phyloP scores from a whole-genome alignment of 2,888 invertebrate species.

The Allygus modestus region DNA sequence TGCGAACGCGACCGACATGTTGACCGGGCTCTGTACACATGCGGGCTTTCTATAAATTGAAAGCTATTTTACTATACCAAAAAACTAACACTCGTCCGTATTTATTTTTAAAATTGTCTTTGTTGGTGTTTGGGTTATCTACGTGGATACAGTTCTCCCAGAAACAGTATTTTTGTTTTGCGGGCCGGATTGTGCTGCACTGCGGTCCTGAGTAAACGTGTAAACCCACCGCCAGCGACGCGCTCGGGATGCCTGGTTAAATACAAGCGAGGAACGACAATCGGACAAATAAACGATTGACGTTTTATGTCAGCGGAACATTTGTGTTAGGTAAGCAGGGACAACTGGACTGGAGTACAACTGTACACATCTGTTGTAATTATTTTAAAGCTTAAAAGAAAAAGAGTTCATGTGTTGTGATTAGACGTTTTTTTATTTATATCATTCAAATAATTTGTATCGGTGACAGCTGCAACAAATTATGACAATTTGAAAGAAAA shows the following conservation, averaged over 20 bases:
- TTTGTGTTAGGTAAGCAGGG: background rate
- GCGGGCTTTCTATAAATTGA: constrained; percentile 48
- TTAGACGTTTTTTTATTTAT: too few relatives aligned
- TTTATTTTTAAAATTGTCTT: constrained; percentile 54
- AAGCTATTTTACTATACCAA: constrained; percentile 50
- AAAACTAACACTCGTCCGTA: constrained; percentile 53
- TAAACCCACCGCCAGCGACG: background rate
- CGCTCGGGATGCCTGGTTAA: constrained; percentile 24
- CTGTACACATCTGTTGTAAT: background rate
- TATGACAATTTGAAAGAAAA: too few relatives aligned
- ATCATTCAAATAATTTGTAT: too few relatives aligned
- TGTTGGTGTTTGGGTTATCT: constrained; percentile 50
- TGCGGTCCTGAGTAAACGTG: background rate
- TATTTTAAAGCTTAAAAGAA: too few relatives aligned
- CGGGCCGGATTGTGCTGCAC: background rate
- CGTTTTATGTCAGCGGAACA: constrained; percentile 6
- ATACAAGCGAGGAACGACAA: constrained; percentile 28
- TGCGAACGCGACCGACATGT: constrained; percentile 44
- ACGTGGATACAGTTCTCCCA: constrained; percentile 30
- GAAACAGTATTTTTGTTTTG: constrained; percentile 37
- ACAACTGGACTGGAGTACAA: background rate
- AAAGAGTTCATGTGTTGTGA: too few relatives aligned
- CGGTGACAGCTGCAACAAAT: too few relatives aligned
- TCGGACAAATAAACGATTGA: constrained; percentile 1
- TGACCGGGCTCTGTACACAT: constrained; percentile 41